Evolutionary conservation across 2,888 invertebrate genomes (phyloP).

Genomic region (Tenthredo livida): DNA sequence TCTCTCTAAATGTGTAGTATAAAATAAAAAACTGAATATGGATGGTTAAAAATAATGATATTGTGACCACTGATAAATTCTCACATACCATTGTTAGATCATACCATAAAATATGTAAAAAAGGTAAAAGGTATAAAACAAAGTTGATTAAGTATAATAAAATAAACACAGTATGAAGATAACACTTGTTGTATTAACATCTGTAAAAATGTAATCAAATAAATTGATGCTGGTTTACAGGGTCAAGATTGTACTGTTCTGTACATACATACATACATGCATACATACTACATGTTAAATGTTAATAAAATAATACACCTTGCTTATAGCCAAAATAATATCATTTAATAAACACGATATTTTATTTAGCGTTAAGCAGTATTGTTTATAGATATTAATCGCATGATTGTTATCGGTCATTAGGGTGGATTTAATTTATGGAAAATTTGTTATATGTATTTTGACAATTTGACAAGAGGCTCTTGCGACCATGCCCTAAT

Average conservation of each 20-base stretch:
- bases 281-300: neutral
- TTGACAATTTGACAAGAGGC: constrained; percentile 67
- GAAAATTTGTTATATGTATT: constrained; percentile 51
- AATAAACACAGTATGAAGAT: neutral
- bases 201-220: constrained; percentile 39
- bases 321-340: neutral
- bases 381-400: neutral
- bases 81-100: constrained; percentile 48
- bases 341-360: constrained; percentile 40
- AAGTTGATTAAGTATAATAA: neutral
- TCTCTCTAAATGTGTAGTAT: neutral
- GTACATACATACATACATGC: too few relatives aligned
- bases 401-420: neutral
- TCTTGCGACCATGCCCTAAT: constrained; percentile 72
- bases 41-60: constrained; percentile 44
- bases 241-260: constrained; percentile 61
- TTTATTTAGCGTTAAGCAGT: neutral
- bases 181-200: neutral
- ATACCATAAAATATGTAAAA: neutral
- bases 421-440: neutral
- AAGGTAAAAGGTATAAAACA: neutral
- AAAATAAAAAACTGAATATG: neutral
- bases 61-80: constrained; percentile 53
- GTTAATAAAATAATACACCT: constrained; percentile 18
- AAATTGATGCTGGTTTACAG: constrained; percentile 46